Percentiles rank a stretch among this genome's conserved stretches.
These are phyloP conservation scores for Orthonevra nobilis DNA, from an alignment of 2,888 invertebrate species.

Conservation along the genomic window DNA sequence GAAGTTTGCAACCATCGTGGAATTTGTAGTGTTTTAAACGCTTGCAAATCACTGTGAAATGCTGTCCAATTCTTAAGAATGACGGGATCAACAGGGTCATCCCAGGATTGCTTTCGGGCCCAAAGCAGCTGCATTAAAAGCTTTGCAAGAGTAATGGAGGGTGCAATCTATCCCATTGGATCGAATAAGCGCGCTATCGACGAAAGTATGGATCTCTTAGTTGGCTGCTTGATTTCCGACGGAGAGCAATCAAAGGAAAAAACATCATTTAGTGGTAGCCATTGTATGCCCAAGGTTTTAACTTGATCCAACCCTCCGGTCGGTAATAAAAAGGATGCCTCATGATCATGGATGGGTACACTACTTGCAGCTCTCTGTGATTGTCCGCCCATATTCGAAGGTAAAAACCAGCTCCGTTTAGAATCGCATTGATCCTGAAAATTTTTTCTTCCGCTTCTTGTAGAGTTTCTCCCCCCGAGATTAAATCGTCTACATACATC, in stretches of 20 bases:
- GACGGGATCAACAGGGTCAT: slow-evolving; percentile 12
- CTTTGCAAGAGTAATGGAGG: slow-evolving; percentile 25
- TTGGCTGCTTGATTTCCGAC: slow-evolving; percentile 3
- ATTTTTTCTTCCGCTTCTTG: background rate
- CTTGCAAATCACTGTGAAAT: background rate
- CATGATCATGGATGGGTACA: slow-evolving; percentile 3
- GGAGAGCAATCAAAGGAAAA: slow-evolving; percentile 14
- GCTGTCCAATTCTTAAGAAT: background rate
- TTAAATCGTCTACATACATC: background rate
- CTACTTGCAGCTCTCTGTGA: background rate
- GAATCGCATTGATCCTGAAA: background rate
- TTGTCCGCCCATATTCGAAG: background rate
- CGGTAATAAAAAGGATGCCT: background rate
- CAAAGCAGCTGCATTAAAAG: background rate
- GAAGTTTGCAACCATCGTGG: slow-evolving; percentile 27
- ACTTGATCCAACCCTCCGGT: background rate
- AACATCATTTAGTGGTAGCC: slow-evolving; percentile 23
- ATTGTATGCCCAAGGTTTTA: slow-evolving; percentile 35
- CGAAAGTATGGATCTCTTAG: slow-evolving; percentile 20
- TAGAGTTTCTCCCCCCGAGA: background rate
- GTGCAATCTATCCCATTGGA: slow-evolving; percentile 28
- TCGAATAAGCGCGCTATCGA: slow-evolving; percentile 39
- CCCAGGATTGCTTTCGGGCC: slow-evolving; percentile 3
- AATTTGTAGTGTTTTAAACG: background rate
- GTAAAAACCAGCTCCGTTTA: background rate